Evolutionary conservation across 2,888 invertebrate species (phyloP), one percentile per base, ranked within the genome.

Genomic region (Xylophagus ater): DNA sequence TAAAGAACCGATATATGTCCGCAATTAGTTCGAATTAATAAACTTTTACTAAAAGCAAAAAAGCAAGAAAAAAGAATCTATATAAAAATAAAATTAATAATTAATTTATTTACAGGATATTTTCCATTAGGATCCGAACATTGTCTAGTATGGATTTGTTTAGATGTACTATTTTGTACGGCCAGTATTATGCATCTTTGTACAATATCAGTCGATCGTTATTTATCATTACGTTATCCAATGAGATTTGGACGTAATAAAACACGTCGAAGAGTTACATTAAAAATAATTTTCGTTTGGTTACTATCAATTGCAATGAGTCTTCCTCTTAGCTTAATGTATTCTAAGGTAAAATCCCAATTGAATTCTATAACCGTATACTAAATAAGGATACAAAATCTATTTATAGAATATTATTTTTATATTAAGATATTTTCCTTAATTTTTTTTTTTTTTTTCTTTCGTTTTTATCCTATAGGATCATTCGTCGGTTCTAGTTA

Each of bases 111-210:
- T 69, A 26, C 75, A 87, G 87, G 87, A 33, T 78, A 81, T 58
- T 87, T 87, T 54, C 86, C 86, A 0, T 62, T 87, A 37, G 78
- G 84, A 6, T 78, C 86, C 4, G 78, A 81, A 35, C 86, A 85
- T 65, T 93, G 94, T 61, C 76, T 96, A 50, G 81, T 82, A 37
- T 96, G 93, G 93, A 88, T 93, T 50, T 89, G 89, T 53, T 73
- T 93, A 56, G 96, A 96, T 66, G 94, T 96, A 3, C 70, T 96
- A 2, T 89, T 93, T 59, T 96, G 96, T 65, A 96, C 96, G 0
- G 90, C 94, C 2, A 92, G 92, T 49, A 96, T 96, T 54, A 87
- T 96, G 78, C 96, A 97, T 62, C 72, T 96, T 29, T 94, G 94
- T 59, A 94, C 93, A 28, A 94, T 96, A 59, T 92, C 93, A 47